These are phyloP conservation scores for Gyrodactylus bullatarudis DNA, from an alignment of 1,140 invertebrate species.

Conservation along the genomic window DNA sequence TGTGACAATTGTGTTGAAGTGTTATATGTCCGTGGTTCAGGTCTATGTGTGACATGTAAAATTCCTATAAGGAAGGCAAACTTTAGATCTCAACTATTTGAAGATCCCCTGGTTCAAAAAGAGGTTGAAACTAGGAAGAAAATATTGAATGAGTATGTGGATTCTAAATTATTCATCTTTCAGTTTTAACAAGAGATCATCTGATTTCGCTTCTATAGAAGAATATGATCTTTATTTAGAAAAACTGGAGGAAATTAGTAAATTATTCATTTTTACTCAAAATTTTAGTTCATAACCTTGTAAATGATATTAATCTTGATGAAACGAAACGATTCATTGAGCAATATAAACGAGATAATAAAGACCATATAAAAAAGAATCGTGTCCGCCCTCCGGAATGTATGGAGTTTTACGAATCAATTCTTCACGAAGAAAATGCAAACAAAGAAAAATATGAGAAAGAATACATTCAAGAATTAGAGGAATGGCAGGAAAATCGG, in stretches of 20 bases:
- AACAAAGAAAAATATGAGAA: conserved; percentile 24
- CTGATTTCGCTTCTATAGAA: conserved; percentile 40
- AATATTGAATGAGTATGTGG: conserved; percentile 30
- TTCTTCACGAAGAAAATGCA: conserved; percentile 13
- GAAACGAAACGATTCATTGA: conserved; percentile 63
- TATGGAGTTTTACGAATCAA: not conserved
- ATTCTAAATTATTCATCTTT: conserved; percentile 7
- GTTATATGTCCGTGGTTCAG: conserved; percentile 65
- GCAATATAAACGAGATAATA: conserved; percentile 65
- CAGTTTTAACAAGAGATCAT: conserved; percentile 55
- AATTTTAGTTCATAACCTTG: conserved; percentile 46
- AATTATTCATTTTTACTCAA: not conserved
- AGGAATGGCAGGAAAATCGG: not conserved
- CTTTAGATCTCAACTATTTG: conserved; percentile 70
- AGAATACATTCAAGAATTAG: not conserved
- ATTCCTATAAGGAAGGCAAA: conserved; percentile 48
- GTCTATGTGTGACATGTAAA: conserved; percentile 56
- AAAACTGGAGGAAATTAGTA: conserved; percentile 39
- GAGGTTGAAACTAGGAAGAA: conserved; percentile 71
- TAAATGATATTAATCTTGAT: conserved; percentile 54
- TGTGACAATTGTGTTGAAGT: conserved; percentile 77
- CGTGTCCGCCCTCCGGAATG: not conserved
- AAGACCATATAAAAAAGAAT: conserved; percentile 53
- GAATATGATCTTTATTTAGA: conserved; percentile 78
- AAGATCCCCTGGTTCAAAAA: conserved; percentile 74